phyloP scores from a whole-genome alignment of 2,888 invertebrate species.

The Cantharis rufa region DNA sequence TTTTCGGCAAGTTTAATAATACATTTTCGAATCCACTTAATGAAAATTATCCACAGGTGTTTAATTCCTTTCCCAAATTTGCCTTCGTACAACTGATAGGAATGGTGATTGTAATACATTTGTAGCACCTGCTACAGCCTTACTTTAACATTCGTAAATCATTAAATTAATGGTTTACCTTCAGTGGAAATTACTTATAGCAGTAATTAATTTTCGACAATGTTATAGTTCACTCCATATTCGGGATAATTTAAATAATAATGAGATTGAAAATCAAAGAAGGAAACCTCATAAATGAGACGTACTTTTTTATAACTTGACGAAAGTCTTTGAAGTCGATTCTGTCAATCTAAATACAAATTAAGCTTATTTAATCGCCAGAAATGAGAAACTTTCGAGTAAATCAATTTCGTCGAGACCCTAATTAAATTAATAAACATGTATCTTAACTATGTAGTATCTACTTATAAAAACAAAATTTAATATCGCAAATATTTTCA shows the following conservation, averaged over 20 bases:
- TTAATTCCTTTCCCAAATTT: slow-evolving; percentile 9
- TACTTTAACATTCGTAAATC: slow-evolving; percentile 20
- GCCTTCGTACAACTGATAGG: slow-evolving; percentile 9
- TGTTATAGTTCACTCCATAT: not conserved
- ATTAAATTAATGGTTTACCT: slow-evolving; percentile 13
- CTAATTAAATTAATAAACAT: not conserved
- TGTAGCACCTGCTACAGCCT: slow-evolving; percentile 15
- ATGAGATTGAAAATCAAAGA: not conserved
- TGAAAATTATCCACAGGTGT: slow-evolving; percentile 13
- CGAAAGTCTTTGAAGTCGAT: not conserved
- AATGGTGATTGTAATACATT: slow-evolving; percentile 18
- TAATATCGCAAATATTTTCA: not conserved
- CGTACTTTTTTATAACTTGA: not conserved
- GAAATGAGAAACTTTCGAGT: not conserved
- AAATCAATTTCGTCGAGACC: not conserved
- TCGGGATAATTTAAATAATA: not conserved
- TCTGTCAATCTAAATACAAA: not conserved
- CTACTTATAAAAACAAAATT: not conserved
- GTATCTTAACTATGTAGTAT: not conserved
- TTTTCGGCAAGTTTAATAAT: not conserved
- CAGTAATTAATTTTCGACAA: slow-evolving; percentile 11
- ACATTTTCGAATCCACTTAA: not conserved
- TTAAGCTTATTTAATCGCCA: not conserved
- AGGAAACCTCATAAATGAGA: not conserved
- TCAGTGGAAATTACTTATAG: slow-evolving; percentile 8